Evolutionary conservation across 2,888 invertebrate genomes (phyloP).

Genomic region (Bellardia pandia): DNA sequence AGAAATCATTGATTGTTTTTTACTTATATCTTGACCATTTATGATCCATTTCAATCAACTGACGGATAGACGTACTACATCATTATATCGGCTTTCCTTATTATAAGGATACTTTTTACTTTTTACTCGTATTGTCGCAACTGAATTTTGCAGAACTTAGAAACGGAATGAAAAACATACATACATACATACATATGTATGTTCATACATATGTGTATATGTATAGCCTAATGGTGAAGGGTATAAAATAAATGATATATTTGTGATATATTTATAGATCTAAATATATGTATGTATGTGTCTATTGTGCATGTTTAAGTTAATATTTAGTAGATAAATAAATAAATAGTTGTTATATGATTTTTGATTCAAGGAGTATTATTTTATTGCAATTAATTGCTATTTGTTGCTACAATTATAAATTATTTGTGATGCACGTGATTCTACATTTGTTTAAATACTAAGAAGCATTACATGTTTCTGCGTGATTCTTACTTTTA

Average conservation of each 20-base stretch:
- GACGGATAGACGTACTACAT: too few relatives aligned
- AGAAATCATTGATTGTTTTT: too few relatives aligned
- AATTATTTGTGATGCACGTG: constrained; percentile 49
- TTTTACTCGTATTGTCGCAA: too few relatives aligned
- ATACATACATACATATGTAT: too few relatives aligned
- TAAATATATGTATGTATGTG: background rate
- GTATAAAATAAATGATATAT: too few relatives aligned
- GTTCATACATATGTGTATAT: background rate
- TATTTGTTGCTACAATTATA: constrained; percentile 58
- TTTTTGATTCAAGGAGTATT: constrained; percentile 46
- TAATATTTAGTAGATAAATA: background rate
- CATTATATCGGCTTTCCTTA: too few relatives aligned
- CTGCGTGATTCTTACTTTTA: constrained; percentile 54
- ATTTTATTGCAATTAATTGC: constrained; percentile 62
- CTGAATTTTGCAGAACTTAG: too few relatives aligned
- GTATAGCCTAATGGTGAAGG: too few relatives aligned
- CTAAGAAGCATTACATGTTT: constrained; percentile 61
- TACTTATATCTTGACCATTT: too few relatives aligned
- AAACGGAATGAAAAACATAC: background rate
- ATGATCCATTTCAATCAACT: too few relatives aligned
- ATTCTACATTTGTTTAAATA: constrained; percentile 39
- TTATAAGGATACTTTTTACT: too few relatives aligned
- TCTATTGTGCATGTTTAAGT: too few relatives aligned
- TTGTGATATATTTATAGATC: background rate
- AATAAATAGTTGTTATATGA: constrained; percentile 33